Conservation (phyloP, 2,113 vertebrate genomes). For the Bostrychus sinensis region DNA sequence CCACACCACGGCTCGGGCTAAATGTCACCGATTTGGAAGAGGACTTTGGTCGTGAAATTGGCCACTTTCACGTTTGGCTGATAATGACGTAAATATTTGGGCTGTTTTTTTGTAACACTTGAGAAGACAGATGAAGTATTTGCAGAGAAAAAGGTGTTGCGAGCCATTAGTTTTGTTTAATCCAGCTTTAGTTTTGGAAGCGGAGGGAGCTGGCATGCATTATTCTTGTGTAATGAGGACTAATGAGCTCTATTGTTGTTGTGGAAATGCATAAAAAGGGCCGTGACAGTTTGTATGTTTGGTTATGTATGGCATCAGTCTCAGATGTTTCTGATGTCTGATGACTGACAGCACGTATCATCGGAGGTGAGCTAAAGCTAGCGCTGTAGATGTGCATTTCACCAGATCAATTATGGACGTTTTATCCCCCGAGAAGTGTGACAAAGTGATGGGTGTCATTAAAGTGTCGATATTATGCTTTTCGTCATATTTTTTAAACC, state of each 20-base stretch:
- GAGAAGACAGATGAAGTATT: conserved; percentile 53
- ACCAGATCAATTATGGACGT: not conserved
- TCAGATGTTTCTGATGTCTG: conserved; percentile 31
- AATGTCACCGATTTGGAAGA: conserved; percentile 30
- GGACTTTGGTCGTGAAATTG: conserved; percentile 12
- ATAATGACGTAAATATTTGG: not conserved
- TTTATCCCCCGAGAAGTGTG: not conserved
- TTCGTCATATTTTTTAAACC: no score
- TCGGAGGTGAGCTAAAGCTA: not conserved
- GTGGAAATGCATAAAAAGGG: conserved; percentile 45
- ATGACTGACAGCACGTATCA: not conserved
- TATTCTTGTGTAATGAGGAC: conserved; percentile 55
- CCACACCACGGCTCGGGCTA: conserved; percentile 4
- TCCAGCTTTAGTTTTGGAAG: conserved; percentile 45
- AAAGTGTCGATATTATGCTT: no score
- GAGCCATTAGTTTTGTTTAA: conserved; percentile 54
- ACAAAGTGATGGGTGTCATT: not conserved
- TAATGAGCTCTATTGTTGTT: conserved; percentile 49
- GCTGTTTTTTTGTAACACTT: conserved; percentile 25
- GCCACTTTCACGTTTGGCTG: conserved; percentile 3
- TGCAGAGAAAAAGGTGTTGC: conserved; percentile 36
- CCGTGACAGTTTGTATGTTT: conserved; percentile 15
- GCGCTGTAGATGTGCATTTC: not conserved
- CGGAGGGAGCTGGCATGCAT: conserved; percentile 17
- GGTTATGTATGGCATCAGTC: conserved; percentile 43